Base-by-base conservation (phyloP, 1,140 invertebrate species). In the Hydropsyche tenuis region DNA sequence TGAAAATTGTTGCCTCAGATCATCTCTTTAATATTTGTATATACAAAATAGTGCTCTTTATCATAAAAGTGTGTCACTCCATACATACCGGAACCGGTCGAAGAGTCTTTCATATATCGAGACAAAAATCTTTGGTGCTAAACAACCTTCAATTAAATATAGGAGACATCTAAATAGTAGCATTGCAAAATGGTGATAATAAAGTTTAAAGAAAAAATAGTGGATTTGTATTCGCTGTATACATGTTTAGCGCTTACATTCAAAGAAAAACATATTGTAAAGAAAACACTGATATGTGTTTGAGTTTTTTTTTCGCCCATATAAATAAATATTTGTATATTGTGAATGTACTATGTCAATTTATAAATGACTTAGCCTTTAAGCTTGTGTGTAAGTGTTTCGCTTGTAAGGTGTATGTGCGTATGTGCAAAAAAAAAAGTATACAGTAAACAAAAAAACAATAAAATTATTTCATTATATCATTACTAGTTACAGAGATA, bases 61-160 rank as follows among this genome's bases (percentile, higher is more conserved):
- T n/a, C 45, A 11, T 60, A 25, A 12, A 60, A 60, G n/a, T n/a
- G 4, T 7, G 25, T 12, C 18, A 60, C 42, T 53, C 48, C 48
- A 53, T 7, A 37, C 16, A 53, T 53, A 53, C 48, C 18, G 48
- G 16, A 37, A 53, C 48, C 20, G 48, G 48, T 53, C 48, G 16
- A 53, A 37, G 9, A 14, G 48, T 53, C 48, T 53, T 53, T 53
- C 20, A 60, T 37, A 37, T 60, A 60, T 60, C n/a, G 23, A 25
- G 56, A 60, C 56, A 23, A 23, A 60, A 60, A 60, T 25, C 23
- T 60, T 60, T 60, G 56, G 56, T 60, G 56, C 56, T 60, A 60
- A 60, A 60, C 56, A 60, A 60, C 22, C 22, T 60, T 60, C 56
- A 60, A 60, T 60, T 60, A 60, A 20, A 25, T 25, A 12, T 25